Conservation (phyloP, 2,113 vertebrate species). For the Saimiri boliviensis region DNA sequence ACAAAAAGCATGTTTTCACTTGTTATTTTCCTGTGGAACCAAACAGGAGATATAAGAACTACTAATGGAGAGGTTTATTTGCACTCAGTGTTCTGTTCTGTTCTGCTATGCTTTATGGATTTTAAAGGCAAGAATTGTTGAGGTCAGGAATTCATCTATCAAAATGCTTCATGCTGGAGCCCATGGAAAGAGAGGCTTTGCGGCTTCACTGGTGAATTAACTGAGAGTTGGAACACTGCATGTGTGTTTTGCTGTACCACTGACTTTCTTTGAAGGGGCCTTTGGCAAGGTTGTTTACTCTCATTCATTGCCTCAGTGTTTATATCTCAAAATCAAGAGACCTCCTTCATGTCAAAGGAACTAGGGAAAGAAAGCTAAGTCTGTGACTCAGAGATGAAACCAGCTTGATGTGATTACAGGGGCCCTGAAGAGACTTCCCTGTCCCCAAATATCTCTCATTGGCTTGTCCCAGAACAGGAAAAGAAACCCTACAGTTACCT, state of each 20-base stretch:
- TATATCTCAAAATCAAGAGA: neutral
- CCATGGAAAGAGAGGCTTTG: neutral
- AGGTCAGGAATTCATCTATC: neutral
- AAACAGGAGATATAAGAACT: neutral
- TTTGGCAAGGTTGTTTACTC: neutral
- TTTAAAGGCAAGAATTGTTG: neutral
- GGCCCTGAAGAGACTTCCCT: neutral
- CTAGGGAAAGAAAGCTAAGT: neutral
- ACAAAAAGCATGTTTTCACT: neutral
- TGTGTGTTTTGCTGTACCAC: neutral
- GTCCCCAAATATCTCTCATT: neutral
- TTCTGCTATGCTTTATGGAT: neutral
- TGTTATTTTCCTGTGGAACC: slow-evolving; percentile 35
- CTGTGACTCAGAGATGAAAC: neutral
- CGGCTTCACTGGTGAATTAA: neutral
- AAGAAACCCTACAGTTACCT: neutral
- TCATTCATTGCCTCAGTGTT: neutral
- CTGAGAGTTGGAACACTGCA: neutral
- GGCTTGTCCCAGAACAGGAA: neutral
- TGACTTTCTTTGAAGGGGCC: neutral
- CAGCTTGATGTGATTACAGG: neutral
- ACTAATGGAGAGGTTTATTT: neutral
- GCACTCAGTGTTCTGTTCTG: neutral
- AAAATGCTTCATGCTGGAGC: neutral
- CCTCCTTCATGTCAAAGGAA: neutral